Evolutionary conservation across 2,113 vertebrate species (phyloP).

Genomic region (Motacilla alba): DNA sequence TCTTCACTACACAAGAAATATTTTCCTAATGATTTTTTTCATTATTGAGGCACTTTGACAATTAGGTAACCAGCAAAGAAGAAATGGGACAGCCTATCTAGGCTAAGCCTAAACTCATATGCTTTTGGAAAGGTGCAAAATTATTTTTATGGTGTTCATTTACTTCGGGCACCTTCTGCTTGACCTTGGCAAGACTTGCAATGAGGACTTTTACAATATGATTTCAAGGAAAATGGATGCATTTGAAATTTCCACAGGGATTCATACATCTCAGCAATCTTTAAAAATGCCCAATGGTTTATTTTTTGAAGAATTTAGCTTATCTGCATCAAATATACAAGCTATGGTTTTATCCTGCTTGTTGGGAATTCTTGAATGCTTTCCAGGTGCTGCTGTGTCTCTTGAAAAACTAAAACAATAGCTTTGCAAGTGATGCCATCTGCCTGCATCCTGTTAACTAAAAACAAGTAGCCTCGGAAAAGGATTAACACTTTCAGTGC

Average conservation of each 20-base stretch:
- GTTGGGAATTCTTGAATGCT: neutral
- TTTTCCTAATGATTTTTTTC: neutral
- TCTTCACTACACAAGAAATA: neutral
- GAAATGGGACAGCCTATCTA: neutral
- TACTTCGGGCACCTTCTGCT: neutral
- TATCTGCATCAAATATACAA: neutral
- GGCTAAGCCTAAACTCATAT: neutral
- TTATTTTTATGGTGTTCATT: neutral
- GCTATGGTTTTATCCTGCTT: neutral
- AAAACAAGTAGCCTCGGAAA: neutral
- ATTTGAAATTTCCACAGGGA: neutral
- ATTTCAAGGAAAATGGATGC: neutral
- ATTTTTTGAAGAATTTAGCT: neutral
- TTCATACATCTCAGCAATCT: neutral
- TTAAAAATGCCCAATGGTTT: neutral
- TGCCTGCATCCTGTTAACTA: neutral
- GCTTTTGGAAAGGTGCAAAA: neutral
- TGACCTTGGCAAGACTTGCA: neutral
- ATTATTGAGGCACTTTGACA: neutral
- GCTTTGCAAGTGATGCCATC: slow-evolving; percentile 17
- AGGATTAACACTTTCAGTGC: neutral
- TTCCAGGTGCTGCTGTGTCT: neutral
- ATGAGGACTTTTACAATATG: neutral
- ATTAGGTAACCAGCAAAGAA: neutral
- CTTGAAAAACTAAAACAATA: neutral